phyloP scores from a whole-genome alignment of 1,140 invertebrate species.

The Cyclina sinensis region DNA sequence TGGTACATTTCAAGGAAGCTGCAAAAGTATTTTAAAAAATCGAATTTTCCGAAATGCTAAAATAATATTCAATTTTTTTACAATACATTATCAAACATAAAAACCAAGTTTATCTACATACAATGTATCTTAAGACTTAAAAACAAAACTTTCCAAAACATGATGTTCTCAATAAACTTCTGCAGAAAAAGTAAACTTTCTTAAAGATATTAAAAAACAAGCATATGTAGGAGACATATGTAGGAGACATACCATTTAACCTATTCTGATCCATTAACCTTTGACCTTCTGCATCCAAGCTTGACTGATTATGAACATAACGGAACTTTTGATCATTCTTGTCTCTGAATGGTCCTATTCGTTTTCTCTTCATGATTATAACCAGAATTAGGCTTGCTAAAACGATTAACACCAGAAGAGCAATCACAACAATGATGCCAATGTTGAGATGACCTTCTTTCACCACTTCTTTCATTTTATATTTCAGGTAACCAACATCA shows the following conservation, averaged over 20 bases:
- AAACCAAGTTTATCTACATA: no score
- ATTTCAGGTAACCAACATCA: constrained; percentile 76
- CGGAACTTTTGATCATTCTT: constrained; percentile 22
- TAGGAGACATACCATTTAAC: constrained; percentile 76
- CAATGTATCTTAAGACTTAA: no score
- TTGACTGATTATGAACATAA: constrained; percentile 22
- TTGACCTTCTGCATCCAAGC: constrained; percentile 67
- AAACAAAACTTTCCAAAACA: no score
- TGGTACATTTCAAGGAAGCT: no score
- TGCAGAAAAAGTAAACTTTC: no score
- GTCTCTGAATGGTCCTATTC: constrained; percentile 74
- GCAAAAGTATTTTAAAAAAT: no score
- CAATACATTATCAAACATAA: no score
- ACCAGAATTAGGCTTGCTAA: constrained; percentile 73
- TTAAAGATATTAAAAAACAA: no score
- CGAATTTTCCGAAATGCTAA: no score
- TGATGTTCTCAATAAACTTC: no score
- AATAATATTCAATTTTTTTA: no score
- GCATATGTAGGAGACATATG: no score
- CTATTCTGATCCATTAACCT: constrained; percentile 74
- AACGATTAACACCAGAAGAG: constrained; percentile 71
- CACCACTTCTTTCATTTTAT: constrained; percentile 6
- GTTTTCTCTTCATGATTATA: constrained; percentile 73
- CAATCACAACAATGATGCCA: constrained; percentile 68
- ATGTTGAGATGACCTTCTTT: background rate